Conservation (phyloP, 2,888 invertebrate species). For the Amphipoea lucens region DNA sequence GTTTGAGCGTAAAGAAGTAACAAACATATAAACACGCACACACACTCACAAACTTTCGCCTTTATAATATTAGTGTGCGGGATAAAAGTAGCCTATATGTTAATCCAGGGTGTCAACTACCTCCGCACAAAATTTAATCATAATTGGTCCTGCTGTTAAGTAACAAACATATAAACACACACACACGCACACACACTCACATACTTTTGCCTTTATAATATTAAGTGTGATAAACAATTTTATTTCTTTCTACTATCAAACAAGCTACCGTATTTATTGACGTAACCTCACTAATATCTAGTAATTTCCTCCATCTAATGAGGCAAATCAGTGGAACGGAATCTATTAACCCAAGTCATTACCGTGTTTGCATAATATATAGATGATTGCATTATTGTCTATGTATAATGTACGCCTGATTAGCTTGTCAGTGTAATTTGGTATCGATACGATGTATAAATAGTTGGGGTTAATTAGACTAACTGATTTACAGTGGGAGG, state of each 20-base stretch:
- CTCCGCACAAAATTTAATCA: too few relatives aligned
- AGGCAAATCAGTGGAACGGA: conserved; percentile 73
- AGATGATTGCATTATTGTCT: conserved; percentile 61
- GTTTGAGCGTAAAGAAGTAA: too few relatives aligned
- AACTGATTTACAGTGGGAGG: conserved; percentile 2
- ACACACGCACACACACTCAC: too few relatives aligned
- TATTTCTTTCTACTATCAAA: neutral
- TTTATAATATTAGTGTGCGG: too few relatives aligned
- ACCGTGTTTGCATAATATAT: conserved; percentile 69
- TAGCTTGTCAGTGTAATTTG: conserved; percentile 59
- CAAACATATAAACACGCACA: too few relatives aligned
- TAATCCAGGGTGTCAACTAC: too few relatives aligned
- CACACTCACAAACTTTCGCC: too few relatives aligned
- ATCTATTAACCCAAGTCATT: conserved; percentile 74
- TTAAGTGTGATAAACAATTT: neutral
- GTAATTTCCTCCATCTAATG: conserved; percentile 69
- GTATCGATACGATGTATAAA: conserved; percentile 48
- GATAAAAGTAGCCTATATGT: too few relatives aligned
- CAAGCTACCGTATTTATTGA: conserved; percentile 10
- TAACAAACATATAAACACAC: too few relatives aligned
- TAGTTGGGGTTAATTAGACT: conserved; percentile 42
- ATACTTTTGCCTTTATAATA: too few relatives aligned
- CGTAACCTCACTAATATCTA: conserved; percentile 52
- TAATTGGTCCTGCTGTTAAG: too few relatives aligned
- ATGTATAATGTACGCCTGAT: conserved; percentile 60